Conservation (phyloP, 2,888 invertebrate species). For the Flabesymbios commensalis region DNA sequence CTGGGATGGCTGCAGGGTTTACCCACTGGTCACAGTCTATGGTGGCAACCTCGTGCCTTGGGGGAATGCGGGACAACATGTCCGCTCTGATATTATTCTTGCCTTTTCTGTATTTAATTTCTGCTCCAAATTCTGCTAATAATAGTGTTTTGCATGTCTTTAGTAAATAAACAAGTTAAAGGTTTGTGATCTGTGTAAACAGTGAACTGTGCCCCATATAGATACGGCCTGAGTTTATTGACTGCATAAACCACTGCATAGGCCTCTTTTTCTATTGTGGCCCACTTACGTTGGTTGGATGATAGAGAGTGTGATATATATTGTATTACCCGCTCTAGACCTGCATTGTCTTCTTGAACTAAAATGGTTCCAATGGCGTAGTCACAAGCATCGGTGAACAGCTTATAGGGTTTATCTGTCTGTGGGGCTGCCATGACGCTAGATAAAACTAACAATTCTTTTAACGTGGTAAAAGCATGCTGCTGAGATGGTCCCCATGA, state of each 20-base stretch:
- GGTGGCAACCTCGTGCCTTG: background rate
- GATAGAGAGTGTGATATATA: background rate
- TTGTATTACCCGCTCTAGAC: background rate
- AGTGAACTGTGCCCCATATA: background rate
- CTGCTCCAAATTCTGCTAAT: conserved; percentile 9
- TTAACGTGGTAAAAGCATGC: background rate
- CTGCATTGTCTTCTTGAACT: background rate
- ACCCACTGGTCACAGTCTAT: background rate
- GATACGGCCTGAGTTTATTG: background rate
- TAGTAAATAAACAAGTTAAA: background rate
- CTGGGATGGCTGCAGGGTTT: background rate
- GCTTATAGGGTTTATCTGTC: background rate
- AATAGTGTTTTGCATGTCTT: conserved; percentile 4
- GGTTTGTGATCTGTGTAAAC: background rate
- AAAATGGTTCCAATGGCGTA: background rate
- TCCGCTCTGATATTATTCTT: too few relatives aligned
- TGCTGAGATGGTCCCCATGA: background rate
- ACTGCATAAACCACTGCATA: background rate
- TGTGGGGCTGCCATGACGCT: background rate
- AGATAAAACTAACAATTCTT: background rate
- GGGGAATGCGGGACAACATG: background rate
- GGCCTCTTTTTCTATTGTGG: too few relatives aligned
- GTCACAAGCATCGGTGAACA: background rate
- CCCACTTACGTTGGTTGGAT: background rate
- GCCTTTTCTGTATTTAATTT: too few relatives aligned